Evolutionary conservation across 2,113 vertebrate genomes (phyloP).

Genomic region (Tychaedon coryphoeus): DNA sequence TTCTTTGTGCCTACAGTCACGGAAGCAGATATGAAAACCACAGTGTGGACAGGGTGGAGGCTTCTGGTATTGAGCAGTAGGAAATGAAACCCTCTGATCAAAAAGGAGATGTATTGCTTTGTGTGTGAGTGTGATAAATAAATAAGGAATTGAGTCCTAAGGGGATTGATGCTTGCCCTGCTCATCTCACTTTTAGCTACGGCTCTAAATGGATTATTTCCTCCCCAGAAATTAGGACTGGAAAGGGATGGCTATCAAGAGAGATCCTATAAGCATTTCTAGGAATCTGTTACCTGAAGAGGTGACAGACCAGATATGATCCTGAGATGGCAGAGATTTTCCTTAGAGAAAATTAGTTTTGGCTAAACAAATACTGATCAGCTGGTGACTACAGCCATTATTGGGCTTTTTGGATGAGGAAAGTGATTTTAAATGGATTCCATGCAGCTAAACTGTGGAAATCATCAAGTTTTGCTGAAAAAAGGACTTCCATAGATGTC

Average conservation of each 20-base stretch:
- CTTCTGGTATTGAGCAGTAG: not conserved
- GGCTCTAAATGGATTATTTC: not conserved
- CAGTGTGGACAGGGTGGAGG: not conserved
- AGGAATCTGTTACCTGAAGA: not conserved
- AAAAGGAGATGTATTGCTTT: not conserved
- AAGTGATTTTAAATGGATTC: not conserved
- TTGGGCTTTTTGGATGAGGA: accelerated
- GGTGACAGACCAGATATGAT: not conserved
- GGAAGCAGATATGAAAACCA: not conserved
- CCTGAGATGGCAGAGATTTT: not conserved
- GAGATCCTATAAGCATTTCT: not conserved
- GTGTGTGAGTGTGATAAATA: not conserved
- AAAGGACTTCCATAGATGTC: not conserved
- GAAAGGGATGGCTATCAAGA: not conserved
- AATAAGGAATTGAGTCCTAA: not conserved
- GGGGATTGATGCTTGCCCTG: not conserved
- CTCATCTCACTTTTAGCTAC: not conserved
- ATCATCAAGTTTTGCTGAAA: not conserved
- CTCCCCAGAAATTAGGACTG: not conserved
- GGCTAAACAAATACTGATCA: not conserved
- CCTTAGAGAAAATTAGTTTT: not conserved
- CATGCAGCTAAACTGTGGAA: not conserved
- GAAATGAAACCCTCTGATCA: not conserved
- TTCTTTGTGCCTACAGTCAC: accelerated
- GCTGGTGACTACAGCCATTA: not conserved